phyloP scores from a whole-genome alignment of 2,888 invertebrate genomes.

The Tubulanus polymorphus region DNA sequence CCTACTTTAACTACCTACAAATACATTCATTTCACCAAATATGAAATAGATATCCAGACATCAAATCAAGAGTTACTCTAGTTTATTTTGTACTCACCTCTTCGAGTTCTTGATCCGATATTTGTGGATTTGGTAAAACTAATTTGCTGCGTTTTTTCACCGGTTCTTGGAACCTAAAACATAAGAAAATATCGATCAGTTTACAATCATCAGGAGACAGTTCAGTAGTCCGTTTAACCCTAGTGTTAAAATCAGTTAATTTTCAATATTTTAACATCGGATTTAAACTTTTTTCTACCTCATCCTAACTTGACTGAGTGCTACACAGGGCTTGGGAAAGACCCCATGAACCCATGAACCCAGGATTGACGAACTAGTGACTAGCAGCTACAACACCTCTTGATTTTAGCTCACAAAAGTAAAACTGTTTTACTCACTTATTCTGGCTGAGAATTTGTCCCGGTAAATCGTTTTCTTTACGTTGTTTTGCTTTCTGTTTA shows the following conservation, averaged over 20 bases:
- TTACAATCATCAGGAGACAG: not conserved
- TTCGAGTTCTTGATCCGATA: slow-evolving; percentile 73
- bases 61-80: not conserved
- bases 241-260: too few species aligned
- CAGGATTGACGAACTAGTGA: too few species aligned
- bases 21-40: too few species aligned
- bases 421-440: slow-evolving; percentile 54
- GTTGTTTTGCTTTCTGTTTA: slow-evolving; percentile 88
- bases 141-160: slow-evolving; percentile 90
- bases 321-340: too few species aligned
- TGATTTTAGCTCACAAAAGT: too few species aligned
- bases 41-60: not conserved
- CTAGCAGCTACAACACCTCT: too few species aligned
- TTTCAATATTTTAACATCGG: too few species aligned
- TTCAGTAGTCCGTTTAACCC: slow-evolving; percentile 53
- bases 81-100: slow-evolving; percentile 53
- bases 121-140: slow-evolving; percentile 93
- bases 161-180: slow-evolving; percentile 63
- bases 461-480: slow-evolving; percentile 88
- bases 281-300: too few species aligned
- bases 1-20: slow-evolving; percentile 59
- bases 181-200: not conserved
- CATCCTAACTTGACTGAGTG: too few species aligned
- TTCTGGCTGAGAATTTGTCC: slow-evolving; percentile 71
- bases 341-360: too few species aligned